Conservation (phyloP, 2,113 vertebrate genomes). For the Petromus typicus region DNA sequence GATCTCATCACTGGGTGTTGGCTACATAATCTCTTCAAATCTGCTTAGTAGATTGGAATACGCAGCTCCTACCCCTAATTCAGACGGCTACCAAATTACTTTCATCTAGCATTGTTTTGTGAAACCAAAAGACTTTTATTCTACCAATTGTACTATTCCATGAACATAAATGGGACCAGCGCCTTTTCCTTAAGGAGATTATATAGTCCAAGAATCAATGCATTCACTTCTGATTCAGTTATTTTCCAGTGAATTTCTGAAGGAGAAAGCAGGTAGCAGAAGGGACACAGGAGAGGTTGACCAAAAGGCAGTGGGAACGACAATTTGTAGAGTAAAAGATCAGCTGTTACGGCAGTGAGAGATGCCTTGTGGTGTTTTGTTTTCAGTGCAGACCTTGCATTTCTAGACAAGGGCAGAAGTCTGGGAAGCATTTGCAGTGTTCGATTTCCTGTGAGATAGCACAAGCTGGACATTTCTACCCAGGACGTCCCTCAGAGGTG, state of each 20-base stretch:
- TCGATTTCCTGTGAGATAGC: neutral
- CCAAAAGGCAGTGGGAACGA: neutral
- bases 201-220: neutral
- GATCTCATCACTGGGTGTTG: neutral
- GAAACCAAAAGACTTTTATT: neutral
- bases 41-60: neutral
- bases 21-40: neutral
- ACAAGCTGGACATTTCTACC: neutral
- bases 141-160: neutral
- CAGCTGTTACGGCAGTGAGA: neutral
- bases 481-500: neutral
- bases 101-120: constrained; percentile 14
- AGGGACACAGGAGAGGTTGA: neutral
- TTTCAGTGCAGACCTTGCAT: neutral
- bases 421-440: neutral
- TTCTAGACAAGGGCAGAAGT: neutral
- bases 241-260: neutral
- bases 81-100: neutral
- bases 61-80: neutral
- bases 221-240: neutral
- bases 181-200: neutral
- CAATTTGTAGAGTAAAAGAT: neutral
- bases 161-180: neutral
- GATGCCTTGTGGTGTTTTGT: neutral
- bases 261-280: neutral